phyloP scores from a whole-genome alignment of 2,113 vertebrate genomes.

The Phrynosoma platyrhinos region DNA sequence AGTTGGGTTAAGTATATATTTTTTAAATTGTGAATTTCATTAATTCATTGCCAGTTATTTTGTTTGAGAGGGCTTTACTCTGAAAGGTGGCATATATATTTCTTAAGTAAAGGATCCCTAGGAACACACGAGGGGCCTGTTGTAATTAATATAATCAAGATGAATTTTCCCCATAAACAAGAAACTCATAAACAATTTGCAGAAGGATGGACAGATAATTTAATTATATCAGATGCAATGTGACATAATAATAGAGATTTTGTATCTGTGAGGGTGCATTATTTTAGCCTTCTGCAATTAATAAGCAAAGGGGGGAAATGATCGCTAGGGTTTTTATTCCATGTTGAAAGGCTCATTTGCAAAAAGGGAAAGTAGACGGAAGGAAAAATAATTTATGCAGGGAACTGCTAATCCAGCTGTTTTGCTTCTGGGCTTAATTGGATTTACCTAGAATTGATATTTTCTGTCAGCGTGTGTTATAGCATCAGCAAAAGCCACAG shows the following conservation, averaged over 20 bases:
- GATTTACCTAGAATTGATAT: conserved; percentile 78
- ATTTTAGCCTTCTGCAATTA: conserved; percentile 68
- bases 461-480: conserved; percentile 73
- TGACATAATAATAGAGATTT: conserved; percentile 50
- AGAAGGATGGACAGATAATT: background rate
- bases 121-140: background rate
- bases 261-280: conserved; percentile 40
- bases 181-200: background rate
- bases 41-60: background rate
- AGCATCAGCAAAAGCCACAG: conserved; percentile 64
- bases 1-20: background rate
- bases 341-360: conserved; percentile 75
- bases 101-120: conserved; percentile 3
- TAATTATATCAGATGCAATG: conserved; percentile 23
- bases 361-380: conserved; percentile 75
- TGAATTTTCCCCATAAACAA: conserved; percentile 15
- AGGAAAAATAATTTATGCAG: conserved; percentile 76
- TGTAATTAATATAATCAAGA: conserved; percentile 14
- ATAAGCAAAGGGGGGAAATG: conserved; percentile 59
- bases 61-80: background rate
- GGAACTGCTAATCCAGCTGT: conserved; percentile 76
- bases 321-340: conserved; percentile 67
- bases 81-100: background rate
- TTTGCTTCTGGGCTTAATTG: conserved; percentile 78
- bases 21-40: background rate